phyloP scores from a whole-genome alignment of 2,113 vertebrate genomes.

The Amazona vittata region DNA sequence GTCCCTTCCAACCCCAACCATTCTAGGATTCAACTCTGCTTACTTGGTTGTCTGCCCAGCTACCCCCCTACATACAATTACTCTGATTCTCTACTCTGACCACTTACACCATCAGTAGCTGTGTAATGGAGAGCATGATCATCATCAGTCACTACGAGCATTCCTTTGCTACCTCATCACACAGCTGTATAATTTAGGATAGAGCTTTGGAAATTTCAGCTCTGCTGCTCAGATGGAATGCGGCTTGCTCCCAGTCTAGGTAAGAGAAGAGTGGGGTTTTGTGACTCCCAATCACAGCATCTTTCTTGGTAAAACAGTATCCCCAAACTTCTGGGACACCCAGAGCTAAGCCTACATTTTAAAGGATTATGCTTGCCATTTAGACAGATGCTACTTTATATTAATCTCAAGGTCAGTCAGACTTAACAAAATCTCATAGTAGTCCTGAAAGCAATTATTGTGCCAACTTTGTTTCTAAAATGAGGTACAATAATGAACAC shows the following conservation, averaged over 20 bases:
- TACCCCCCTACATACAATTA: accelerated
- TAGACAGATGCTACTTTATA: neutral
- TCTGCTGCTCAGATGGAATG: neutral
- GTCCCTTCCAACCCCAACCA: neutral
- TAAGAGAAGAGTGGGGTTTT: neutral
- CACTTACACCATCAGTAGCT: neutral
- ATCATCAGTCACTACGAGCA: neutral
- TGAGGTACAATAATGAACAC: neutral
- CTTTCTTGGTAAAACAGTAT: neutral
- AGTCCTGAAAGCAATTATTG: neutral
- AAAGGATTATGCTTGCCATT: neutral
- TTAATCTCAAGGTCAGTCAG: neutral
- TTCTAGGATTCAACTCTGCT: neutral
- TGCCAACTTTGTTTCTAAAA: neutral
- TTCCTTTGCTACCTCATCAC: neutral
- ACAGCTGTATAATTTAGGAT: neutral
- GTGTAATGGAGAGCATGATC: neutral
- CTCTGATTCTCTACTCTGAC: neutral
- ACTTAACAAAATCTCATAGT: neutral
- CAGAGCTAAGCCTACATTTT: neutral
- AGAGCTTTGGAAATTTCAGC: neutral
- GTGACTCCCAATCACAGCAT: neutral
- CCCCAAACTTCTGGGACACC: neutral
- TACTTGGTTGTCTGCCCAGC: neutral
- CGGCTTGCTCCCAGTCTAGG: neutral